Evolutionary conservation across 2,797 vertebrate genomes (phyloP), one percentile per base, ranked within the genome.

Genomic region (Notolepis coatsorum): DNA sequence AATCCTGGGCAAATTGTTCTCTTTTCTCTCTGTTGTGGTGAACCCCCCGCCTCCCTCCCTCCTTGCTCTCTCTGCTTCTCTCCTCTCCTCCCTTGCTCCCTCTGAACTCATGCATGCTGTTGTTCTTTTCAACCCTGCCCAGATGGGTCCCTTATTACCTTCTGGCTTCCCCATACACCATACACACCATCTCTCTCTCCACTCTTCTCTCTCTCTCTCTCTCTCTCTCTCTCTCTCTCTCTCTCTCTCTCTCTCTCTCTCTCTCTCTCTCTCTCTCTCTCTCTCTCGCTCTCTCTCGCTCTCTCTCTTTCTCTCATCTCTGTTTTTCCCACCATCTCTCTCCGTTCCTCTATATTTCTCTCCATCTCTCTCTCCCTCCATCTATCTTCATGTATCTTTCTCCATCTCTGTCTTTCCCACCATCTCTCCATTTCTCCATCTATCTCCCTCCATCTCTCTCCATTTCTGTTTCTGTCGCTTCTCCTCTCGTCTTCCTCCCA

Each of bases 401-500:
- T 63, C 38, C 43, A 12, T 30, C 35, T 68, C 23, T 17, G 20
- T 65, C 42, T 56, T 51, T 38, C 17, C 60, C 13, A 23, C 47
- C 23, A 38, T 7, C 46, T 33, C 9, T 3, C 0, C 39, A 61
- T 65, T 30, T 18, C 30, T 46, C 53, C 2, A 17, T 56, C 45
- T 62, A 61, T 57, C 54, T 47, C 60, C 66, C 31, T 37, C 10
- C n/a, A 18, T 13, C 31, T 21, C 9, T 23, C 53, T 60, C 52
- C 31, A 15, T 52, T 8, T 57, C 42, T 31, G 18, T 23, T n/a
- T 39, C 31, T 31, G 15, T 68, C 50, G 28, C 18, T 33, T 45
- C 37, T 56, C 30, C 61, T 46, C 33, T 38, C 43, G 12, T 28
- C 65, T 51, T 33, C 53, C 39, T 65, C 64, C 25, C 53, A n/a